Percentiles rank a stretch among this genome's conserved stretches.
phyloP scores from a whole-genome alignment of 2,113 vertebrate species.

The Seriola aureovittata region DNA sequence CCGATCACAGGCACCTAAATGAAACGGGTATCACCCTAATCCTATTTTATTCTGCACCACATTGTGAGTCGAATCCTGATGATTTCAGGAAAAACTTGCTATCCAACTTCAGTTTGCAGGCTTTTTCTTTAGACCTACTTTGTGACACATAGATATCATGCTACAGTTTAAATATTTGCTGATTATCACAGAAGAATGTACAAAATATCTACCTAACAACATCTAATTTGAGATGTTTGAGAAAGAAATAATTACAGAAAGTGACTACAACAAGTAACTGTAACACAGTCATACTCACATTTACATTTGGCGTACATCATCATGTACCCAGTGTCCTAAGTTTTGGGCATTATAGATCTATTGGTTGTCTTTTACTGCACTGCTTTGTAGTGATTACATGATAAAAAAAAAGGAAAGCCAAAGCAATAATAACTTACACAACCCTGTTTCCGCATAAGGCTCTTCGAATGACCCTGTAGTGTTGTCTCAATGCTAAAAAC shows the following conservation, averaged over 20 bases:
- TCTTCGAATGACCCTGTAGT: conserved; percentile 79
- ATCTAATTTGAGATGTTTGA: conserved; percentile 73
- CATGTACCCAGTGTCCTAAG: conserved; percentile 70
- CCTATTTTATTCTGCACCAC: conserved; percentile 68
- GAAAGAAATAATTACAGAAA: conserved; percentile 74
- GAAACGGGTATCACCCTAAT: conserved; percentile 61
- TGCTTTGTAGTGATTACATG: conserved; percentile 58
- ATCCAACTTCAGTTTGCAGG: conserved; percentile 54
- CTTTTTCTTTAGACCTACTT: conserved; percentile 67
- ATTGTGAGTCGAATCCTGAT: conserved; percentile 40
- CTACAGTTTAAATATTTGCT: conserved; percentile 83
- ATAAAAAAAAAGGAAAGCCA: conserved; percentile 65
- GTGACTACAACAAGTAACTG: conserved; percentile 76
- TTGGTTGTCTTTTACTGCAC: conserved; percentile 56
- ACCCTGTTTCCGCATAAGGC: conserved; percentile 84
- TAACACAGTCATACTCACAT: conserved; percentile 81
- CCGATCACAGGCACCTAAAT: conserved; percentile 65
- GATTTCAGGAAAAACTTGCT: conserved; percentile 51
- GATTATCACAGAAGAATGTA: conserved; percentile 80
- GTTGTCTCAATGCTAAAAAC: conserved; percentile 33
- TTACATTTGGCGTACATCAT: conserved; percentile 80
- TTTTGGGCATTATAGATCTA: conserved; percentile 53
- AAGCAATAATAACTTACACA: conserved; percentile 57
- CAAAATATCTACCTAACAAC: conserved; percentile 83
- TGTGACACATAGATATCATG: conserved; percentile 82